These are phyloP conservation scores for Gallinago undulata DNA, from an alignment of 2,113 vertebrate species.

Conservation along the genomic window DNA sequence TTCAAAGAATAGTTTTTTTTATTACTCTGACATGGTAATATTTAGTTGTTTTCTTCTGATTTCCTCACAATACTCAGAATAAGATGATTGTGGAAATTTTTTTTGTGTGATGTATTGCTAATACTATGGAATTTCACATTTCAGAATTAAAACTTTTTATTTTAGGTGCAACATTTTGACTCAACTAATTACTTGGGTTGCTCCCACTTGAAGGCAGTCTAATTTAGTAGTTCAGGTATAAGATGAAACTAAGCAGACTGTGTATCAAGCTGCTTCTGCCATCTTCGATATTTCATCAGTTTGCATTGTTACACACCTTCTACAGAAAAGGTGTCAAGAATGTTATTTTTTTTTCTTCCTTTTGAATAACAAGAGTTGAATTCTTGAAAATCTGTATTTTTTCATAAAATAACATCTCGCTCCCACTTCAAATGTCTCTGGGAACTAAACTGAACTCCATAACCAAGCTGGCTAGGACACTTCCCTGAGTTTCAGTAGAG, in stretches of 20 bases:
- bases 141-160: background rate
- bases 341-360: background rate
- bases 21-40: background rate
- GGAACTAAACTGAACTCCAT: background rate
- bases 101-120: background rate
- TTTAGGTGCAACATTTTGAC: background rate
- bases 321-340: background rate
- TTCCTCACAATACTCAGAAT: background rate
- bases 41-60: background rate
- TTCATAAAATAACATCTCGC: background rate
- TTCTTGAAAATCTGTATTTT: background rate
- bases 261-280: background rate
- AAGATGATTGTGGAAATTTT: background rate
- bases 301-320: background rate
- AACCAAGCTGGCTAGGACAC: background rate
- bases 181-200: background rate
- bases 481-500: background rate
- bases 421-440: background rate
- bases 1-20: fast-evolving
- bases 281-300: background rate
- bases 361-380: background rate
- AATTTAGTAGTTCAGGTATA: background rate
- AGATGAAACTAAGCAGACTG: background rate
- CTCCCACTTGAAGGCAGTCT: background rate
- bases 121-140: background rate